Evolutionary conservation across 2,113 vertebrate species (phyloP).

Genomic region (Dicentrarchus labrax): DNA sequence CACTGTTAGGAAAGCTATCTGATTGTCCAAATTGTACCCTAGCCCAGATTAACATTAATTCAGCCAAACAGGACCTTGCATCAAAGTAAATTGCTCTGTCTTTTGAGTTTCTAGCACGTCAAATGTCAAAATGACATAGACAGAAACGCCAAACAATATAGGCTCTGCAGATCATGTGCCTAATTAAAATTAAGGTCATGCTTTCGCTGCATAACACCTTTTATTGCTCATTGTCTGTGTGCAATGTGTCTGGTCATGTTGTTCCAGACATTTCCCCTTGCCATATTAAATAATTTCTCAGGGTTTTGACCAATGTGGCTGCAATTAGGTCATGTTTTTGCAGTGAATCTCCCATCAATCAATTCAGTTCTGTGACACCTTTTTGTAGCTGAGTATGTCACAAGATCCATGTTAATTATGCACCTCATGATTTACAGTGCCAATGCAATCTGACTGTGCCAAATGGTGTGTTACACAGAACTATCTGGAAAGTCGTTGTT

Average conservation of each 20-base stretch:
- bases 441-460: not conserved
- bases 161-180: not conserved
- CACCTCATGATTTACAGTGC: not conserved
- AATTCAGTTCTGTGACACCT: not conserved
- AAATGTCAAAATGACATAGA: not conserved
- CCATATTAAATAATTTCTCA: conserved; percentile 39
- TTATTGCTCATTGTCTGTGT: not conserved
- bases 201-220: conserved; percentile 17
- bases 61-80: conserved; percentile 20
- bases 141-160: conserved; percentile 22
- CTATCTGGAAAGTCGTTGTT: no score
- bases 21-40: conserved; percentile 6
- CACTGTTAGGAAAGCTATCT: conserved; percentile 13
- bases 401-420: not conserved
- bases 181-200: conserved; percentile 18
- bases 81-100: conserved; percentile 8
- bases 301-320: conserved; percentile 24
- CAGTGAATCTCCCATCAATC: not conserved
- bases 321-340: conserved; percentile 48
- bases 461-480: not conserved
- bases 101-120: not conserved
- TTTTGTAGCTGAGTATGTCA: not conserved
- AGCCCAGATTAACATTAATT: conserved; percentile 28
- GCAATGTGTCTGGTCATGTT: not conserved
- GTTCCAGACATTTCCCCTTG: conserved; percentile 31